Percentiles rank a stretch among this genome's conserved stretches.
These are phyloP conservation scores for Formica exsecta DNA, from an alignment of 1,140 invertebrate genomes.

Conservation along the genomic window DNA sequence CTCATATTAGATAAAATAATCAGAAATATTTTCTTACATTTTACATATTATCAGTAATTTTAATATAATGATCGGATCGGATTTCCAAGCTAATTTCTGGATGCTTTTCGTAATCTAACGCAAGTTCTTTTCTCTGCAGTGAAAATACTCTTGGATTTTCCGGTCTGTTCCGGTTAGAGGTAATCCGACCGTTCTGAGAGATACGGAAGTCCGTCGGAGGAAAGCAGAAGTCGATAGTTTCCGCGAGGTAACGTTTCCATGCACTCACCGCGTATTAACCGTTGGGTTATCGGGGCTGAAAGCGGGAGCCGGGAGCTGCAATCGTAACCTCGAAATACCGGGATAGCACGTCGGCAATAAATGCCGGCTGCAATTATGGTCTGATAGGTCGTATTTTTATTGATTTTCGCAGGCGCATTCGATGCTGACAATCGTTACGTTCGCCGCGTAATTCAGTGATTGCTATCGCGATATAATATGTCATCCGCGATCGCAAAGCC, in stretches of 20 bases:
- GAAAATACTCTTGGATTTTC: constrained; percentile 23
- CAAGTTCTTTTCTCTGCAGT: constrained; percentile 9
- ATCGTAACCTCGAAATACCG: constrained; percentile 47
- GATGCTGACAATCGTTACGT: constrained; percentile 28
- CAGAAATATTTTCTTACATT: not conserved
- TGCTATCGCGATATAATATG: constrained; percentile 44
- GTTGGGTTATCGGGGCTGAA: constrained; percentile 49
- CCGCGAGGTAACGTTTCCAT: constrained; percentile 59
- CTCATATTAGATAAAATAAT: not conserved
- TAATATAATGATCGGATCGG: not conserved
- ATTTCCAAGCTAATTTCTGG: constrained; percentile 6
- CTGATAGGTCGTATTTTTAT: constrained; percentile 50
- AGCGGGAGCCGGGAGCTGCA: constrained; percentile 24
- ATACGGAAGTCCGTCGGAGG: constrained; percentile 55
- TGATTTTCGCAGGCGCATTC: constrained; percentile 42
- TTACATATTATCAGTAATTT: not conserved
- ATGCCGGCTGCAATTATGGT: constrained; percentile 52
- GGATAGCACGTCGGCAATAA: constrained; percentile 52
- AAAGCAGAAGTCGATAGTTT: constrained; percentile 64
- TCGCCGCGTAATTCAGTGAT: constrained; percentile 49
- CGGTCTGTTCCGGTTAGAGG: constrained; percentile 46
- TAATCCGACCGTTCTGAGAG: constrained; percentile 47
- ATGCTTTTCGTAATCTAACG: constrained; percentile 23
- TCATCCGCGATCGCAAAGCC: constrained; percentile 54
- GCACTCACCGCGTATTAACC: constrained; percentile 60